These are phyloP conservation scores for Psittacula cyanocephala DNA, from an alignment of 2,113 vertebrate species.

Conservation along the genomic window DNA sequence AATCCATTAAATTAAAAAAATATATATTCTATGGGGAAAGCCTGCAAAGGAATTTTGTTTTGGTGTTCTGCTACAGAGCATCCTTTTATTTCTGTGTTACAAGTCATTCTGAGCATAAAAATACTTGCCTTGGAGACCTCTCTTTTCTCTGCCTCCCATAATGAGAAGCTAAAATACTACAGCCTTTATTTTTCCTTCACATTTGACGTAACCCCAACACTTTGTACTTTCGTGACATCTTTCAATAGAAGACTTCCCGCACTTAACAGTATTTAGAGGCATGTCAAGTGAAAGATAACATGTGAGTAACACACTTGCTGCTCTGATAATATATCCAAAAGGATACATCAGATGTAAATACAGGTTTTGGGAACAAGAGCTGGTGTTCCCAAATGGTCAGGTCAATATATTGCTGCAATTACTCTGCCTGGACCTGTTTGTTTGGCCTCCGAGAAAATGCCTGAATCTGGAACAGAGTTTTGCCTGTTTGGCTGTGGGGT, in stretches of 20 bases:
- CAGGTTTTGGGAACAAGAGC: neutral
- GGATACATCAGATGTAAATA: neutral
- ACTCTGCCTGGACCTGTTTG: fast-evolving
- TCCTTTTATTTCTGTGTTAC: neutral
- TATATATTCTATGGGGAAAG: constrained; percentile 1
- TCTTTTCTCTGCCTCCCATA: neutral
- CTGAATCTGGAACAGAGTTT: neutral
- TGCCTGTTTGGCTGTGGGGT: fast-evolving
- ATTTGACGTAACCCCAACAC: neutral
- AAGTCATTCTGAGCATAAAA: neutral
- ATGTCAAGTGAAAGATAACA: neutral
- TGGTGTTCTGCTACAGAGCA: neutral
- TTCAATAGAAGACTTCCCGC: neutral
- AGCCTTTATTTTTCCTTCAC: neutral
- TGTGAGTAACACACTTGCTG: neutral
- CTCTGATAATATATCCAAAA: neutral
- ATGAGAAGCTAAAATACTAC: neutral
- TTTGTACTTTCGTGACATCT: neutral
- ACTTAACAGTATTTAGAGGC: neutral
- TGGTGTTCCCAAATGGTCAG: fast-evolving
- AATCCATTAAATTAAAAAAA: neutral
- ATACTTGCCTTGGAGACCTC: neutral
- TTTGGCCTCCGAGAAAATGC: neutral
- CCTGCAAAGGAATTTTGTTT: constrained; percentile 16
- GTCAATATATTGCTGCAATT: neutral